Percentiles rank a stretch among this genome's conserved stretches.
These are phyloP conservation scores for Rynchops niger DNA, from an alignment of 2,113 vertebrate species.

Conservation along the genomic window DNA sequence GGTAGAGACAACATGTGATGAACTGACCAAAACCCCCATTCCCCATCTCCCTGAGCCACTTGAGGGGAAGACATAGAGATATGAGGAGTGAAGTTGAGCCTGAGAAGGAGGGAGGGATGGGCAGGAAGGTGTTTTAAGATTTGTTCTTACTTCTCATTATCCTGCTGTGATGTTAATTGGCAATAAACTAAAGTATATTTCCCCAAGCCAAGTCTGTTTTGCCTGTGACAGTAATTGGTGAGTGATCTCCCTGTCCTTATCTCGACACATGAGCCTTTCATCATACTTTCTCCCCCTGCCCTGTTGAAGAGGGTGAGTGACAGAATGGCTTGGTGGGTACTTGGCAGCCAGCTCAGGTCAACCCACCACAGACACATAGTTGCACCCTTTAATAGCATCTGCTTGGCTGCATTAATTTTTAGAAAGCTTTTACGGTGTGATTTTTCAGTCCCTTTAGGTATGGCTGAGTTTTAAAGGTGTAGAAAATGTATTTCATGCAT, in stretches of 20 bases:
- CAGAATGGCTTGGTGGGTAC: neutral
- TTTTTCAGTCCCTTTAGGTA: neutral
- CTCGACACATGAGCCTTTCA: rapidly evolving
- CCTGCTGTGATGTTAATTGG: neutral
- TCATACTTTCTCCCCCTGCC: neutral
- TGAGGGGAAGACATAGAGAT: rapidly evolving
- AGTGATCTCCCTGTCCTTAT: neutral
- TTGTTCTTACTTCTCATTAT: neutral
- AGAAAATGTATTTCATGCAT: neutral
- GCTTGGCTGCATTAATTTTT: neutral
- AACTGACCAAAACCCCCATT: neutral
- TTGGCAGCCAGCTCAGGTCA: neutral
- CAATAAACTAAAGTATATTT: neutral
- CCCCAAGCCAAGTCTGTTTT: rapidly evolving
- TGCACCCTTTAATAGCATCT: neutral
- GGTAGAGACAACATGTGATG: neutral
- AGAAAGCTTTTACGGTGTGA: neutral
- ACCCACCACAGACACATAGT: neutral
- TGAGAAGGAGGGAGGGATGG: rapidly evolving
- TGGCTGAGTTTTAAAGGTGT: neutral
- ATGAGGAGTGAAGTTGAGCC: neutral
- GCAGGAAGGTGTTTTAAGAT: neutral
- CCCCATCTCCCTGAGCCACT: rapidly evolving
- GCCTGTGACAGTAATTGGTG: rapidly evolving
- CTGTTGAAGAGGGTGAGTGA: neutral